A percentile compares a stretch with the other conserved stretches of the same genome.
These are phyloP conservation scores for Sweltsa coloradensis DNA, from an alignment of 1,140 invertebrate genomes.

Conservation along the genomic window DNA sequence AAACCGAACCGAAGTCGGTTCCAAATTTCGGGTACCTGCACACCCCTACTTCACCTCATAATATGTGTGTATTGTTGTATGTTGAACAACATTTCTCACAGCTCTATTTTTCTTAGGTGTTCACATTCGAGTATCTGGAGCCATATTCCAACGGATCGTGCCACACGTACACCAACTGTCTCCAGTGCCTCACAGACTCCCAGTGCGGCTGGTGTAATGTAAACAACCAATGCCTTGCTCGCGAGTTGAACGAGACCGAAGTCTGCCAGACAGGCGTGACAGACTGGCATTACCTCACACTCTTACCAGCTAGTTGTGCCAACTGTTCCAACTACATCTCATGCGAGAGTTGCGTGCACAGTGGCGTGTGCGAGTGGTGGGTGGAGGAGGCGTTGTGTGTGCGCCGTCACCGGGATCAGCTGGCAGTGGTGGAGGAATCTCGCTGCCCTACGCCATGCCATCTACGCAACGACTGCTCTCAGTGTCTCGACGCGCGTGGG, in stretches of 20 bases:
- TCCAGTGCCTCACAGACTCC: slow-evolving; percentile 77
- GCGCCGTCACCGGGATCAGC: slow-evolving; percentile 44
- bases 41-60: too few species aligned
- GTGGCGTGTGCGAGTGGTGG: slow-evolving; percentile 62
- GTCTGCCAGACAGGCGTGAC: slow-evolving; percentile 33
- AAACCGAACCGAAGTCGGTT: too few species aligned
- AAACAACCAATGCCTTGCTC: slow-evolving; percentile 46
- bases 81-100: too few species aligned
- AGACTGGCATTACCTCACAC: slow-evolving; percentile 66
- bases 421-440: slow-evolving; percentile 41
- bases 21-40: too few species aligned
- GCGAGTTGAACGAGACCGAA: slow-evolving; percentile 46
- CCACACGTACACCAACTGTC: slow-evolving; percentile 62
- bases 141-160: slow-evolving; percentile 74
- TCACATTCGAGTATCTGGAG: slow-evolving; percentile 81
- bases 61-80: too few species aligned
- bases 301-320: slow-evolving; percentile 66
- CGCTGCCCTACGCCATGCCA: slow-evolving; percentile 66
- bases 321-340: slow-evolving; percentile 82
- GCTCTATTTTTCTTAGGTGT: slow-evolving; percentile 39
- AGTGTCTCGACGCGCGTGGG: slow-evolving; percentile 71
- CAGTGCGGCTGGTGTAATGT: slow-evolving; percentile 83
- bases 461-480: slow-evolving; percentile 57
- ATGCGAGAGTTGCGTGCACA: slow-evolving; percentile 58
- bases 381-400: slow-evolving; percentile 50